phyloP scores from a whole-genome alignment of 2,888 invertebrate genomes.

The Idaea straminata region DNA sequence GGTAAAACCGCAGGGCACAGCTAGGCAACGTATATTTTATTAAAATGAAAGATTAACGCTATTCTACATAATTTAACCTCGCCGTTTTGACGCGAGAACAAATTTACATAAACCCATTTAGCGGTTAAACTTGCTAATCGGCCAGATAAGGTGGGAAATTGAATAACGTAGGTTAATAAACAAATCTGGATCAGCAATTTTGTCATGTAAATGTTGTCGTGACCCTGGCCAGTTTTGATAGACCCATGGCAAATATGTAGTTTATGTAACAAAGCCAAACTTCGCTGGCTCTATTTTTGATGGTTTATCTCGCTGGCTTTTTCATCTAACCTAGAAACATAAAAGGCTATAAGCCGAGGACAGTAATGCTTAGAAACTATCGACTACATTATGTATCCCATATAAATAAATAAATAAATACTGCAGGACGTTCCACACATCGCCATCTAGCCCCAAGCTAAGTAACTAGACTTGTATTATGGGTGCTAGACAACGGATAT shows the following conservation, averaged over 20 bases:
- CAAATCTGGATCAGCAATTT: slow-evolving; percentile 40
- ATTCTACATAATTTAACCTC: slow-evolving; percentile 17
- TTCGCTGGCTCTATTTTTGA: neutral
- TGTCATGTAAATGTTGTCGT: slow-evolving; percentile 38
- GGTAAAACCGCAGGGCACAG: no score
- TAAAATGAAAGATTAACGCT: slow-evolving; percentile 7
- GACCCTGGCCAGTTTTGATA: neutral
- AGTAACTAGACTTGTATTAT: no score
- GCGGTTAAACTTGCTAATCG: slow-evolving; percentile 42
- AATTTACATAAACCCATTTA: slow-evolving; percentile 55
- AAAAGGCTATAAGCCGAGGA: no score
- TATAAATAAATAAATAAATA: no score
- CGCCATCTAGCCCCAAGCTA: no score
- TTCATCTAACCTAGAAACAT: no score
- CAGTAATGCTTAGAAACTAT: no score
- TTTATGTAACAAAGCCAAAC: neutral
- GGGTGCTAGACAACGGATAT: no score
- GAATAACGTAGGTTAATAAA: slow-evolving; percentile 38
- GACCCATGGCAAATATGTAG: neutral
- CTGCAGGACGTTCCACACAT: no score
- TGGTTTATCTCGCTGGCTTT: no score
- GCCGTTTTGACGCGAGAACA: slow-evolving; percentile 20
- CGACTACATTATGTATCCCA: no score
- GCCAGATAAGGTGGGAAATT: slow-evolving; percentile 38
- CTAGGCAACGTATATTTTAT: slow-evolving; percentile 19